Percentiles rank a stretch among this genome's conserved stretches.
Conservation (phyloP, 2,888 invertebrate genomes). For the Torymus texanus region DNA sequence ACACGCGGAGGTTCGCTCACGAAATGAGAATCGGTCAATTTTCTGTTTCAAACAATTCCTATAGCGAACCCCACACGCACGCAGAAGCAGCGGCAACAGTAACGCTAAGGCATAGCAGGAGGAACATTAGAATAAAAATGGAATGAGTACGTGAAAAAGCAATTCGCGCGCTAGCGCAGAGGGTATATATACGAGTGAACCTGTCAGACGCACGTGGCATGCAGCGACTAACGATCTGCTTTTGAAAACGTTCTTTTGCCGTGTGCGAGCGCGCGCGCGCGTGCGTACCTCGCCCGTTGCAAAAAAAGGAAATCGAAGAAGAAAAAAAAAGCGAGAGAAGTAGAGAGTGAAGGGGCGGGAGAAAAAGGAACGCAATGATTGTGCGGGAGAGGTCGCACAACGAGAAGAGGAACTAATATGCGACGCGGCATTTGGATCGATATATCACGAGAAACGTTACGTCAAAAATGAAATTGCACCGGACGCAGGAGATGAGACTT, state of each 20-base stretch:
- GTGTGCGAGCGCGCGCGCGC: too few relatives aligned
- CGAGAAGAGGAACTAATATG: not conserved
- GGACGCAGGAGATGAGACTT: too few relatives aligned
- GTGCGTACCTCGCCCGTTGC: too few relatives aligned
- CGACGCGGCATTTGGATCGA: too few relatives aligned
- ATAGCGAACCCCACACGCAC: not conserved
- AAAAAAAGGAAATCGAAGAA: not conserved
- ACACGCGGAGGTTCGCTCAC: not conserved
- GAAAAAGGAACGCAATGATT: slow-evolving; percentile 4
- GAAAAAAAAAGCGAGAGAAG: not conserved
- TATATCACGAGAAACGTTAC: not conserved
- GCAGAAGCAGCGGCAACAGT: not conserved
- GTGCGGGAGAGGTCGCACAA: not conserved
- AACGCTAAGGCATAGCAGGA: slow-evolving; percentile 30
- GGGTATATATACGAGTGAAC: not conserved
- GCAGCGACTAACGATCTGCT: slow-evolving; percentile 55
- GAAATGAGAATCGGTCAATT: slow-evolving; percentile 49
- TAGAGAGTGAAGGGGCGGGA: not conserved
- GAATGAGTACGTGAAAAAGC: slow-evolving; percentile 55
- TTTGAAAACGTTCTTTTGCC: slow-evolving; percentile 47
- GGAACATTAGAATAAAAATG: slow-evolving; percentile 53
- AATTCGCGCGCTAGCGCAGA: slow-evolving; percentile 32
- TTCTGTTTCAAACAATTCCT: slow-evolving; percentile 44
- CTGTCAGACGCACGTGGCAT: slow-evolving; percentile 51
- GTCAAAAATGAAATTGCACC: slow-evolving; percentile 3